Percentiles rank a stretch among this genome's conserved stretches.
Evolutionary conservation across 2,113 vertebrate species (phyloP).

Genomic region (Junco hyemalis): DNA sequence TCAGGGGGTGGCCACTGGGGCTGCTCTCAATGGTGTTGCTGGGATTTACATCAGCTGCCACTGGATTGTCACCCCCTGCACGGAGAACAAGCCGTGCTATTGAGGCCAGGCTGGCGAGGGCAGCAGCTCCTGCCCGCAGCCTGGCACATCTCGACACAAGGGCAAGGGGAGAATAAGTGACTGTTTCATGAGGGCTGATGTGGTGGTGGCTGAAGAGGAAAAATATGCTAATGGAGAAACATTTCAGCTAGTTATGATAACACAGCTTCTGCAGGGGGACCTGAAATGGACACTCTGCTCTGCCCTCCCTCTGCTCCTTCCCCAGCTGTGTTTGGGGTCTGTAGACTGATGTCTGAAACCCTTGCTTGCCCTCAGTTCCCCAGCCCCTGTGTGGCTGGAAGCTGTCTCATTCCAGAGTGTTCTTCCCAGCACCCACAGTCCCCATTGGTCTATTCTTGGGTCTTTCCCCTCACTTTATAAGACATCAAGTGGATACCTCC

Average conservation of each 20-base stretch:
- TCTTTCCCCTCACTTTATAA: background rate
- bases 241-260: conserved; percentile 19
- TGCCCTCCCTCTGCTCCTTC: background rate
- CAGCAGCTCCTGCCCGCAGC: background rate
- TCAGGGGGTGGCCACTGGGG: fast-evolving
- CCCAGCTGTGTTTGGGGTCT: background rate
- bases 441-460: background rate
- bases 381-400: background rate
- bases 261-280: background rate
- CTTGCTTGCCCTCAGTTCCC: background rate
- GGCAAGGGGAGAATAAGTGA: background rate
- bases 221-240: conserved; percentile 21
- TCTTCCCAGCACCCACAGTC: background rate
- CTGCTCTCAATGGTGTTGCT: background rate
- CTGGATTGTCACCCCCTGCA: background rate
- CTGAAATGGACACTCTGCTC: conserved; percentile 8
- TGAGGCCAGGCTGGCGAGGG: background rate
- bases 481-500: background rate
- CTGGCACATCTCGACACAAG: conserved; percentile 31
- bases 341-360: background rate
- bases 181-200: conserved; percentile 45
- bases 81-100: conserved; percentile 7
- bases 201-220: background rate
- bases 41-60: background rate
- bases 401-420: background rate